Percentiles rank a stretch among this genome's conserved stretches.
Evolutionary conservation across 2,888 invertebrate genomes (phyloP).

Genomic region (Chrysolina oricalcia): DNA sequence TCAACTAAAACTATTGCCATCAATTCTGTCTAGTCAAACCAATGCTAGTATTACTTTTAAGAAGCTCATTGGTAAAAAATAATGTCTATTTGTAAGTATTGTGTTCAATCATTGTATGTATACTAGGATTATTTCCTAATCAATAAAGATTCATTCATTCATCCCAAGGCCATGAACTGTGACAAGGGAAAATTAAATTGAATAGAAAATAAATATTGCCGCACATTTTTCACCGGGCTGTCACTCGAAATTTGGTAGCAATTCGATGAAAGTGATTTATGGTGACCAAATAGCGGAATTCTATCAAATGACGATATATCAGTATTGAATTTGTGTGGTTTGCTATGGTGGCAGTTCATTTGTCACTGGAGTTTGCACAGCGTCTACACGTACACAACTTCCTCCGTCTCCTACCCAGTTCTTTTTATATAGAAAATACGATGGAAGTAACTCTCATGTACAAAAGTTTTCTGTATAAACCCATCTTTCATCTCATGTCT

Average conservation of each 20-base stretch:
- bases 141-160: too few relatives aligned
- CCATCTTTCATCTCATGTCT: not conserved
- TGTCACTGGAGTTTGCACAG: not conserved
- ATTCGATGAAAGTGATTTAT: not conserved
- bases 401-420: not conserved
- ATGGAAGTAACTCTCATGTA: not conserved
- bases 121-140: too few relatives aligned
- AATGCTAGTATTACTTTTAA: too few relatives aligned
- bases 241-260: not conserved
- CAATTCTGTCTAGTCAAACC: too few relatives aligned
- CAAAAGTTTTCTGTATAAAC: not conserved
- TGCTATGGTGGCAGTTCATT: constrained; percentile 8
- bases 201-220: not conserved
- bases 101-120: too few relatives aligned
- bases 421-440: not conserved
- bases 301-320: not conserved
- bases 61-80: too few relatives aligned
- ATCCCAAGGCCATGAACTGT: not conserved
- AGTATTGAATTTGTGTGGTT: not conserved
- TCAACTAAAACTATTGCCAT: too few relatives aligned
- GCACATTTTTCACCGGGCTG: not conserved
- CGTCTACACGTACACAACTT: not conserved
- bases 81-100: too few relatives aligned
- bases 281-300: not conserved
- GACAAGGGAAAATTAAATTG: not conserved